A percentile compares a stretch with the other conserved stretches of the same genome.
Evolutionary conservation across 1,140 invertebrate species (phyloP).

Genomic region (Streblospio benedicti): DNA sequence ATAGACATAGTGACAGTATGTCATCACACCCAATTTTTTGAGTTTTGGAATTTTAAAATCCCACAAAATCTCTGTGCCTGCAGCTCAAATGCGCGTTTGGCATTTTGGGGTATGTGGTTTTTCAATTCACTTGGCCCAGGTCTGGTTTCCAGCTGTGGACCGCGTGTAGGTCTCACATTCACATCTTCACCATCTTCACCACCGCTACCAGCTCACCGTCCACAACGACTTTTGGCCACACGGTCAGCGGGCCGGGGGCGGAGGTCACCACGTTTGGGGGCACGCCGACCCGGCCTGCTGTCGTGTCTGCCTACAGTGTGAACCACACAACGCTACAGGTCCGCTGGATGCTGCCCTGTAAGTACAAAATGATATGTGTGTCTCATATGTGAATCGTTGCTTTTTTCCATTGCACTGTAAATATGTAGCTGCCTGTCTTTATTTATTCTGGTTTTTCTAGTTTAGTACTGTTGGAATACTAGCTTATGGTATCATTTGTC

Average conservation of each 20-base stretch:
- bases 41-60: too few species aligned
- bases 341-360: conserved; percentile 37
- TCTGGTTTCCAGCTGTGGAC: conserved; percentile 28
- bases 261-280: conserved; percentile 43
- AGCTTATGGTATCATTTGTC: neutral
- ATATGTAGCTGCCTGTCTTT: neutral
- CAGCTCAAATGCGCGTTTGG: too few species aligned
- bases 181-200: conserved; percentile 41
- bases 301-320: conserved; percentile 25
- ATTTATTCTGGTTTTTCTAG: neutral
- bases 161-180: conserved; percentile 31
- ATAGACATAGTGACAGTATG: too few species aligned
- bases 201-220: conserved; percentile 36
- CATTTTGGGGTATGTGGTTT: too few species aligned
- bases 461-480: neutral
- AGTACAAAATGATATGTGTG: conserved; percentile 8
- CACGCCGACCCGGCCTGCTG: conserved; percentile 30
- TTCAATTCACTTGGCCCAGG: too few species aligned
- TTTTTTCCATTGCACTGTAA: too few species aligned
- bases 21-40: too few species aligned
- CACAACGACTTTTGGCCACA: conserved; percentile 37
- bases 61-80: too few species aligned
- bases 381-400: too few species aligned
- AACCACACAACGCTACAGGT: conserved; percentile 30
- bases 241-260: conserved; percentile 31